Conservation (phyloP, 2,113 vertebrate species). For the Dinomys branickii region DNA sequence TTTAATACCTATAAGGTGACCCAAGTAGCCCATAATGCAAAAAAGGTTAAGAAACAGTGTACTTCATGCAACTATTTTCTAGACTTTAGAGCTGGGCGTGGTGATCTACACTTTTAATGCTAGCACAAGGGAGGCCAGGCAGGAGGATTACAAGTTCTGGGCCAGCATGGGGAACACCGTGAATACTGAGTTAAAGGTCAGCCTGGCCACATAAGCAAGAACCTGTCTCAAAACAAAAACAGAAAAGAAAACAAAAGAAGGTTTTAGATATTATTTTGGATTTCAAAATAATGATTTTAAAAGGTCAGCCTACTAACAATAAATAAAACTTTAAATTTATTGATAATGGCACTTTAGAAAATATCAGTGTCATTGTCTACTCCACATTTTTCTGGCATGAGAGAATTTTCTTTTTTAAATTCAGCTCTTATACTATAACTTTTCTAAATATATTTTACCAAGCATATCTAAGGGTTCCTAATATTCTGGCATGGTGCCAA, state of each 20-base stretch:
- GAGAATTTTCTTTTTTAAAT: background rate
- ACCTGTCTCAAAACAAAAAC: background rate
- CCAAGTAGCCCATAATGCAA: background rate
- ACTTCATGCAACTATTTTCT: background rate
- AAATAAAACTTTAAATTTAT: background rate
- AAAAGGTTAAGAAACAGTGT: background rate
- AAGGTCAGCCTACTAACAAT: background rate
- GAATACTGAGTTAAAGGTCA: background rate
- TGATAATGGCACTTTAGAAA: background rate
- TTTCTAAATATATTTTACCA: slow-evolving; percentile 16
- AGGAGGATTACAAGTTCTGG: background rate
- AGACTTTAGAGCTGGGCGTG: background rate
- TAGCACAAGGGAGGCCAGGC: background rate
- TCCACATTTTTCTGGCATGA: background rate
- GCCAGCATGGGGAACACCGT: background rate
- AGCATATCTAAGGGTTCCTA: background rate
- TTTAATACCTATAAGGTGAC: background rate
- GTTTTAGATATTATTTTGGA: background rate
- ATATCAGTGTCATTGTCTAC: background rate
- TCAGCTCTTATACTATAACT: background rate
- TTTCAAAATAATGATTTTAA: background rate
- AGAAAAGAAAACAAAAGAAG: background rate
- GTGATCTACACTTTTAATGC: background rate
- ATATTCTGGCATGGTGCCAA: background rate
- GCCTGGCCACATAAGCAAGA: background rate